Base-by-base conservation (phyloP, 1,140 invertebrate species). In the Brevipalpus yothersi region DNA sequence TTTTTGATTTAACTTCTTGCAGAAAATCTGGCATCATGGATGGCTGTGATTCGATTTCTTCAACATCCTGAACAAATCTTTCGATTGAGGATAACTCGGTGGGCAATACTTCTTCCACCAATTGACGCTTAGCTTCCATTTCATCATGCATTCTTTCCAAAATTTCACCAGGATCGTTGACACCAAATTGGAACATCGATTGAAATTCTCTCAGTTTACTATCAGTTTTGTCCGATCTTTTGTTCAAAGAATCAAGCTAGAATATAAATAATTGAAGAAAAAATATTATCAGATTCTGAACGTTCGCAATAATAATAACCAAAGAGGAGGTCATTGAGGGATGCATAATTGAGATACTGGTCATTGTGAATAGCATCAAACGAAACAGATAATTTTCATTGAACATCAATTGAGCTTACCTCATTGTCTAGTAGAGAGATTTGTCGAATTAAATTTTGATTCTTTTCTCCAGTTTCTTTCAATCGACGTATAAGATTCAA, bases 71-170 rank as follows among this genome's bases (percentile, higher is more conserved):
- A 11, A 86, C 73, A 61, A 80, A 77, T 65, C 78, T 78, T 66
- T 79, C 78, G 42, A 78, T 72, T 1, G 69, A 68, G 4, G 71
- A 66, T 39, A 82, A 73, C 69, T 88, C 85, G 64, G 80, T 77
- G 0, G 84, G 83, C 21, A 87, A 67, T 67, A 85, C 82, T 67
- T 88, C 82, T 55, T 81, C 82, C 0, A 80, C 79, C 17, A 90
- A 77, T 66, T 84, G 84, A 53, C 71, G 74, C 69, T 82, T 82
- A 41, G 83, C 75, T 62, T 81, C 80, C 10, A 80, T 77, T 72
- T 86, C 84, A 69, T 88, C 84, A 63, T 82, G 78, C 43, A 86
- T 69, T 66, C 79, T 77, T 70, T 82, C 79, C 2, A 58, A 40
- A 58, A 58, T 17, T 17, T 51, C 58, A 11, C 51, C 15, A 51